Evolutionary conservation across 2,797 vertebrate genomes (phyloP).

Genomic region (Sphenopsis melanotis): DNA sequence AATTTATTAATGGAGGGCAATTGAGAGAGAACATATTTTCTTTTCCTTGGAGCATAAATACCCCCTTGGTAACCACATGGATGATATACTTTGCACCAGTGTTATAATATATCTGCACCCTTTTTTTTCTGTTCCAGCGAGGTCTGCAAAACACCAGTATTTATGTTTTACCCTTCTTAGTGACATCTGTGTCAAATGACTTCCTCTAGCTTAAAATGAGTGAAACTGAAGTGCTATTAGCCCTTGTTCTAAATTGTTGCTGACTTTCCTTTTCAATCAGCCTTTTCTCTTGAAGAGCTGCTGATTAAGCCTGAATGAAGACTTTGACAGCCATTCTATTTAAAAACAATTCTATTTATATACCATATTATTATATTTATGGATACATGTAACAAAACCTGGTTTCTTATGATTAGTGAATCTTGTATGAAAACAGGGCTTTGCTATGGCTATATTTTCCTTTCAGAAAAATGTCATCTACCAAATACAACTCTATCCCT

Average conservation of each 20-base stretch:
- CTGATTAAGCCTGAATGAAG: constrained; percentile 31
- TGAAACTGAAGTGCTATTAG: constrained; percentile 48
- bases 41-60: neutral
- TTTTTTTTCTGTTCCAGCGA: neutral
- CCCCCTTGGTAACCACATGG: neutral
- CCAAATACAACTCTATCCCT: neutral
- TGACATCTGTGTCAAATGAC: constrained; percentile 16
- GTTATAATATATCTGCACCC: neutral
- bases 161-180: neutral
- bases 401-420: neutral
- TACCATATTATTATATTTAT: constrained; percentile 24
- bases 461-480: neutral
- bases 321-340: constrained; percentile 32
- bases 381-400: neutral
- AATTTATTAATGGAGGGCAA: rapidly evolving
- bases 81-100: neutral
- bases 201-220: constrained; percentile 29
- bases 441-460: neutral
- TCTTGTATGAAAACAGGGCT: neutral
- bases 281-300: constrained; percentile 6
- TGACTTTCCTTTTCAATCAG: constrained; percentile 29
- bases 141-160: neutral
- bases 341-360: constrained; percentile 51
- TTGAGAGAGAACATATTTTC: neutral
- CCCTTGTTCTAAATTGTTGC: constrained; percentile 25